phyloP scores from a whole-genome alignment of 2,113 vertebrate species.

The Lagopus leucura region DNA sequence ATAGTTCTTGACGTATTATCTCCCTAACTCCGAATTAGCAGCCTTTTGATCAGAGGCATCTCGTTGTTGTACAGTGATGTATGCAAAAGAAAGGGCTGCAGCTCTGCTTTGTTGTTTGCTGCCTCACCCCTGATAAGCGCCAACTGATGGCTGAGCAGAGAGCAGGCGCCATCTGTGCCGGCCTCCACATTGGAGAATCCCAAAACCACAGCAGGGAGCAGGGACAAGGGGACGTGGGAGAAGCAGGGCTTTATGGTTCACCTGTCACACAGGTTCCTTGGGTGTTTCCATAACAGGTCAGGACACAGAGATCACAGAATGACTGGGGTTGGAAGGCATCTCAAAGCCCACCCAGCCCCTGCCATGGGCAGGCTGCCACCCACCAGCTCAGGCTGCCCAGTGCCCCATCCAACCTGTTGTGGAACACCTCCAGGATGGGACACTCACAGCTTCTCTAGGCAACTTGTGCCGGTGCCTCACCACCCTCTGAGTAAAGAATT shows the following conservation, averaged over 20 bases:
- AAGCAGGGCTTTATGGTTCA: background rate
- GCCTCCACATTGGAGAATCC: background rate
- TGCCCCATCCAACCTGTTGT: background rate
- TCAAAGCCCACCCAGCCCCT: background rate
- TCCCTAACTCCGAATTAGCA: conserved; percentile 20
- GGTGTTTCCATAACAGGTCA: background rate
- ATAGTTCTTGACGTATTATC: conserved; percentile 53
- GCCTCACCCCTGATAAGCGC: background rate
- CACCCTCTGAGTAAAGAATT: background rate
- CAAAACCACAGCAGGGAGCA: background rate
- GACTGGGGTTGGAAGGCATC: background rate
- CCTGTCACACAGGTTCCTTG: background rate
- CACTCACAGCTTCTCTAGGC: background rate
- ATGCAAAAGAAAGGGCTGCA: background rate
- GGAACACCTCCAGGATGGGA: background rate
- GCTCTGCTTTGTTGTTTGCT: background rate
- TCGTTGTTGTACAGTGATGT: background rate
- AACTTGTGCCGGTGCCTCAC: background rate
- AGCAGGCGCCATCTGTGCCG: background rate
- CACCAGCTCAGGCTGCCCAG: background rate
- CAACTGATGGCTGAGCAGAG: background rate
- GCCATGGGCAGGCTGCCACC: background rate
- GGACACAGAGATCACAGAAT: background rate
- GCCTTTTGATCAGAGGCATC: conserved; percentile 14
- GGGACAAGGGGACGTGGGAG: background rate